Evolutionary conservation across 1,140 invertebrate species (phyloP), one percentile per base, ranked within the genome.

Genomic region (Trialeurodes vaporariorum): DNA sequence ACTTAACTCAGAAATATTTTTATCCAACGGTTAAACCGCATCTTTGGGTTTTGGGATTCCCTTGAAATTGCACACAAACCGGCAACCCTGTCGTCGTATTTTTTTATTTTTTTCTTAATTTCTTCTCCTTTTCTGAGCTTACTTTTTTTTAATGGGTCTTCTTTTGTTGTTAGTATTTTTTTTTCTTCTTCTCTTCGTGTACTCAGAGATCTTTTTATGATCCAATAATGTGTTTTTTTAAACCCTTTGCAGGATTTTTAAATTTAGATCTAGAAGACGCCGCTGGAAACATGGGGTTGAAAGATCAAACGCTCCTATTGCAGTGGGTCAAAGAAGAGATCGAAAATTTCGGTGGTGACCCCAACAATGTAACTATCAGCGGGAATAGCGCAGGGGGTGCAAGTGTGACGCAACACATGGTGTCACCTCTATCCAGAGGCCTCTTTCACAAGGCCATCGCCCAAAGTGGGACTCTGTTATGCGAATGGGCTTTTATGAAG

Each of bases 231-330:
- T n/a, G n/a, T n/a, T n/a, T n/a, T n/a, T n/a, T n/a, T n/a, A n/a
- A n/a, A n/a, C 24, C 13, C 2, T 12, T 5, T 34, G 11, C 27
- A 75, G 76, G 76, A 11, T 77, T 75, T 66, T 64, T 77, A 12
- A 71, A 70, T 59, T 70, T 71, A 9, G 72, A 71, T 27, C 67
- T 71, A 27, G 68, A 71, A 1, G 59, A 59, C 27, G 69, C 71
- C 1, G 66, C 70, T 13, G 68, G 64, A 2, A 71, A 71, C 62
- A 26, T 59, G 21, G 70, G 68, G 22, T 26, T 71, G 23, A 66
- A 69, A 34, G 70, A 71, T 40, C 64, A 67, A 27, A 12, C 22
- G 25, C 2, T 70, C 27, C 66, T 66, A 13, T 27, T 70, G 13
- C 27, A 70, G 27, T 70, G 70, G 70, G 64, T 71, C 17, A 21